A percentile compares a stretch with the other conserved stretches of the same genome.
Evolutionary conservation across 2,888 invertebrate species (phyloP).

Genomic region (Choreutis nemorana): DNA sequence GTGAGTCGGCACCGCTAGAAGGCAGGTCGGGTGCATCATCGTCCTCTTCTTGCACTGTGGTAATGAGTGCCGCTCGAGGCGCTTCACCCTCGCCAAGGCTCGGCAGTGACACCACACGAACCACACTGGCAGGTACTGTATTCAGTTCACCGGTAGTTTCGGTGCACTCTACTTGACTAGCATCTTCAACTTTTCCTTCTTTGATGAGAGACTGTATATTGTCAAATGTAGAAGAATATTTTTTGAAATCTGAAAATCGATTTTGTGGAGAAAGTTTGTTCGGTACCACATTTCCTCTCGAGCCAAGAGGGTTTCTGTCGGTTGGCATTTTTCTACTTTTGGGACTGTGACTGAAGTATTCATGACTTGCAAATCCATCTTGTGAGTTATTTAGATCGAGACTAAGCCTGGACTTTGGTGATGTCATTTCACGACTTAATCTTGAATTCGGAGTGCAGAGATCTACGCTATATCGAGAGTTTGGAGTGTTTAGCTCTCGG

Average conservation of each 20-base stretch:
- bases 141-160: conserved; percentile 70
- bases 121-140: conserved; percentile 69
- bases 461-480: conserved; percentile 74
- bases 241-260: conserved; percentile 69
- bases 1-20: conserved; percentile 70
- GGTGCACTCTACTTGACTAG: conserved; percentile 53
- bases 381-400: conserved; percentile 67
- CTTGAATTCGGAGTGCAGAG: conserved; percentile 70
- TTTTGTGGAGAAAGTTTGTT: conserved; percentile 63
- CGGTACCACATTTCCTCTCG: conserved; percentile 35
- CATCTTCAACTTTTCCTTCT: conserved; percentile 71
- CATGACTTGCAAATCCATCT: conserved; percentile 50
- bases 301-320: conserved; percentile 32
- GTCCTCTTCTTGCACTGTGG: conserved; percentile 77
- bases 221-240: conserved; percentile 80
- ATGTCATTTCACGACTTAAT: conserved; percentile 64
- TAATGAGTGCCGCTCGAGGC: conserved; percentile 71
- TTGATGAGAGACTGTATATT: conserved; percentile 77
- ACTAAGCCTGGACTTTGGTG: conserved; percentile 68
- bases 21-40: conserved; percentile 69
- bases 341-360: conserved; percentile 56
- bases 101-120: conserved; percentile 74
- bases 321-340: conserved; percentile 47
- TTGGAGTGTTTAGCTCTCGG: conserved; percentile 68
- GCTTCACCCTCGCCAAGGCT: conserved; percentile 68